Evolutionary conservation across 2,888 invertebrate species (phyloP).

Genomic region (Pyrrhia umbra): DNA sequence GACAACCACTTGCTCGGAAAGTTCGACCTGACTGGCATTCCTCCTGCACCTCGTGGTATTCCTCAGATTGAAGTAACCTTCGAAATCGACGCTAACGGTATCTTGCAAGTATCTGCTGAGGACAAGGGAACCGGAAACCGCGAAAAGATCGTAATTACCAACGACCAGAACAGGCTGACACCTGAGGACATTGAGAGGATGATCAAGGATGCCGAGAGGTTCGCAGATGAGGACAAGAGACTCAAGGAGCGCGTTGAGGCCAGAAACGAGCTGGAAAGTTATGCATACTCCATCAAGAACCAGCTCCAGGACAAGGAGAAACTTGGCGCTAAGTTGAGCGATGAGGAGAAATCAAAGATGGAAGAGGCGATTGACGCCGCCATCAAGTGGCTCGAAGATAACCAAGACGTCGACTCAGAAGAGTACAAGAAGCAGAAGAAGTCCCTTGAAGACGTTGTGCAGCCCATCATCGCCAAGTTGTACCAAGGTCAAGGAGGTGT

Average conservation of each 20-base stretch:
- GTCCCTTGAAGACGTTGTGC: constrained; percentile 97
- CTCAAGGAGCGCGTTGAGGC: constrained; percentile 98
- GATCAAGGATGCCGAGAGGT: constrained; percentile 99
- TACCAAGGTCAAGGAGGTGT: constrained; percentile 96
- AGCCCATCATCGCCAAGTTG: constrained; percentile 99
- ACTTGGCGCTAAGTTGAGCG: constrained; percentile 96
- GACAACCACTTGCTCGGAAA: constrained; percentile 99
- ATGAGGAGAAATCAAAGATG: constrained; percentile 98
- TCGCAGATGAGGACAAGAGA: constrained; percentile 99
- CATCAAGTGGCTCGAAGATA: constrained; percentile 99
- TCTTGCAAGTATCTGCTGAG: constrained; percentile 98
- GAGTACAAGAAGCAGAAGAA: constrained; percentile 99
- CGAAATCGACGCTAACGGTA: constrained; percentile 98
- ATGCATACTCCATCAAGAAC: constrained; percentile 99
- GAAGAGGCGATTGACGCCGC: constrained; percentile 98
- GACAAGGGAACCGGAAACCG: constrained; percentile 99
- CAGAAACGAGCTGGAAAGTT: constrained; percentile 98
- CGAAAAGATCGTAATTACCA: constrained; percentile 99
- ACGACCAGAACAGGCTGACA: constrained; percentile 98
- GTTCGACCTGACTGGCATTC: constrained; percentile 99
- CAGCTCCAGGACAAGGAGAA: constrained; percentile 99
- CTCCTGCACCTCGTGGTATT: constrained; percentile 97
- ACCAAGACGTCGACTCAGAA: constrained; percentile 97
- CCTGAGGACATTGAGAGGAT: constrained; percentile 99
- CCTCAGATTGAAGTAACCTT: constrained; percentile 98